These are phyloP conservation scores for Xanthia icteritia DNA, from an alignment of 2,888 invertebrate genomes.

Conservation along the genomic window DNA sequence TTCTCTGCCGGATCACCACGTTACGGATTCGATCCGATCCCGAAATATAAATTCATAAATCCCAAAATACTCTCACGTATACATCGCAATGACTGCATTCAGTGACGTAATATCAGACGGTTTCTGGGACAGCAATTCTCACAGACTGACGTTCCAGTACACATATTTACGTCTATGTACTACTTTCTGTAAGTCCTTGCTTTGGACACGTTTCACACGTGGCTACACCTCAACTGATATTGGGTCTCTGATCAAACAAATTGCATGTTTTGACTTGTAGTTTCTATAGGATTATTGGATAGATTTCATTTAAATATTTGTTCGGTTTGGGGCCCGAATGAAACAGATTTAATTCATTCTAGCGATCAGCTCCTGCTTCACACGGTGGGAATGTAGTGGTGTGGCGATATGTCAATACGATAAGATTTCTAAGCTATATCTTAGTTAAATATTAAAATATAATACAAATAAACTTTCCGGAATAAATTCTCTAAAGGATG, in stretches of 20 bases:
- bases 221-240: constrained; percentile 53
- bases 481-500: background rate
- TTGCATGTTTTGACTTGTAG: constrained; percentile 37
- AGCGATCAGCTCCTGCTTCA: too few relatives aligned
- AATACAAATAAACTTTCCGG: background rate
- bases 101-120: background rate
- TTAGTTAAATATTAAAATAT: background rate
- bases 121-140: background rate
- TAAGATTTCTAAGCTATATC: background rate
- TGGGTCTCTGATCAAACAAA: constrained; percentile 45
- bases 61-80: background rate
- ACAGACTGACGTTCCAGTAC: constrained; percentile 17
- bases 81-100: background rate
- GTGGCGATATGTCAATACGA: too few relatives aligned
- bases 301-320: constrained; percentile 23
- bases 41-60: background rate
- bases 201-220: constrained; percentile 54
- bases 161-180: constrained; percentile 16
- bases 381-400: too few relatives aligned
- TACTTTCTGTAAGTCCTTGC: constrained; percentile 22
- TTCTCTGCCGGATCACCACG: background rate
- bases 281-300: constrained; percentile 14
- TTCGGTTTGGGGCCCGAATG: background rate
- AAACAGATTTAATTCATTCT: background rate
- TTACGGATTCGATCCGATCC: background rate